Conservation (phyloP, 2,888 invertebrate species). For the Melolontha melolontha region DNA sequence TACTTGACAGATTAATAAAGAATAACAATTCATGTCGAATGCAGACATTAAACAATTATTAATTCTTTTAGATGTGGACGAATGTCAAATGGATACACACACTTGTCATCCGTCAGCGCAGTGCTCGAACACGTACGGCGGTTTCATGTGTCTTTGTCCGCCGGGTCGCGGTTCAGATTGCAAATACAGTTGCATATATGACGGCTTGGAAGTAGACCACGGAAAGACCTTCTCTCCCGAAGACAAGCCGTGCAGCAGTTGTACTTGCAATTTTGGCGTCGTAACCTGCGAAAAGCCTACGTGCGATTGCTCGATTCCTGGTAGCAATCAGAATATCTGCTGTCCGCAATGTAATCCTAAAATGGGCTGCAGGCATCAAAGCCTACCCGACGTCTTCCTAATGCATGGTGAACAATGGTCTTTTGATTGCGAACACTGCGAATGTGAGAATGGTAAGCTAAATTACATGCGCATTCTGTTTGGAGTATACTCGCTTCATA, state of each 20-base stretch:
- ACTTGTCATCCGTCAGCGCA: slow-evolving; percentile 84
- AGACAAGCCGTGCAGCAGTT: slow-evolving; percentile 65
- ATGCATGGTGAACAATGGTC: slow-evolving; percentile 89
- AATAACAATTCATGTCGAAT: not conserved
- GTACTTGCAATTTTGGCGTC: slow-evolving; percentile 72
- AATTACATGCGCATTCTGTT: not conserved
- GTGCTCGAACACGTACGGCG: slow-evolving; percentile 84
- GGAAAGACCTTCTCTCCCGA: slow-evolving; percentile 68
- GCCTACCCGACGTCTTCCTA: slow-evolving; percentile 79
- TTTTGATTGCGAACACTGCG: slow-evolving; percentile 92
- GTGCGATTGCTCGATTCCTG: slow-evolving; percentile 75
- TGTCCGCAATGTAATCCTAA: slow-evolving; percentile 85
- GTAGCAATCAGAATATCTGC: slow-evolving; percentile 72
- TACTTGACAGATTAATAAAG: too few species aligned
- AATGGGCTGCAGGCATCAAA: slow-evolving; percentile 83
- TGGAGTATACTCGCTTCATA: not conserved
- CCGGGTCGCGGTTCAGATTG: slow-evolving; percentile 68
- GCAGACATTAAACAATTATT: not conserved
- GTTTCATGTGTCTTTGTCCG: slow-evolving; percentile 82
- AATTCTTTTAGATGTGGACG: slow-evolving; percentile 78
- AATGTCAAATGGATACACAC: slow-evolving; percentile 81
- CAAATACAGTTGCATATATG: slow-evolving; percentile 81
- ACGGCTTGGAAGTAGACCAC: slow-evolving; percentile 73
- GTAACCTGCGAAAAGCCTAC: slow-evolving; percentile 75
- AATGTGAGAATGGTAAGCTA: slow-evolving; percentile 78